Conservation (phyloP, 2,888 invertebrate species). For the Dromius quadrimaculatus region DNA sequence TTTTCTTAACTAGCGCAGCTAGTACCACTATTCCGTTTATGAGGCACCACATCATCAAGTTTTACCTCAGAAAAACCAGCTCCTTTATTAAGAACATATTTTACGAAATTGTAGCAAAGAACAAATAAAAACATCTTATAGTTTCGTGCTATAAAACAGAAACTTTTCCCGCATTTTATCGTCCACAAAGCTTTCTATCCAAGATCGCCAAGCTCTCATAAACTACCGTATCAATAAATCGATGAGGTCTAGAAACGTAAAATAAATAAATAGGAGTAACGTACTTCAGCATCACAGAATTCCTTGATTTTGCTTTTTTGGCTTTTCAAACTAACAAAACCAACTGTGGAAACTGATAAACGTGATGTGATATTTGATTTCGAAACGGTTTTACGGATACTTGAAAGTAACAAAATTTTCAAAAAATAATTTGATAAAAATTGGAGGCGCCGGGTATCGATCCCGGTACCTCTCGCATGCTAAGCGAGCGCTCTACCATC, state of each 20-base stretch:
- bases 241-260: slow-evolving; percentile 14
- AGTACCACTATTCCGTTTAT: too few relatives aligned
- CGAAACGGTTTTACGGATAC: too few relatives aligned
- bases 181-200: neutral
- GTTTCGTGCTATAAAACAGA: neutral
- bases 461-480: slow-evolving; percentile 72
- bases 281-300: neutral
- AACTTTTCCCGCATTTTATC: slow-evolving; percentile 27
- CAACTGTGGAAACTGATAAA: neutral
- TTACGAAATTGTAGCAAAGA: neutral
- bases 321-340: neutral
- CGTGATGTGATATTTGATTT: neutral
- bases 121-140: neutral
- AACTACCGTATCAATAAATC: slow-evolving; percentile 33
- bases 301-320: too few relatives aligned
- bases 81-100: neutral
- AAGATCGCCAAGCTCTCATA: slow-evolving; percentile 1
- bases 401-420: too few relatives aligned
- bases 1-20: too few relatives aligned
- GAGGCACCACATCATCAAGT: too few relatives aligned
- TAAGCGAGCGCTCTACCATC: slow-evolving; percentile 72
- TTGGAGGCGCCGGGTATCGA: slow-evolving; percentile 68
- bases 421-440: too few relatives aligned
- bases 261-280: slow-evolving; percentile 32
- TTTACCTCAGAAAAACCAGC: too few relatives aligned